These are phyloP conservation scores for Pteropus rufus DNA, from an alignment of 2,797 vertebrate species.

Conservation along the genomic window DNA sequence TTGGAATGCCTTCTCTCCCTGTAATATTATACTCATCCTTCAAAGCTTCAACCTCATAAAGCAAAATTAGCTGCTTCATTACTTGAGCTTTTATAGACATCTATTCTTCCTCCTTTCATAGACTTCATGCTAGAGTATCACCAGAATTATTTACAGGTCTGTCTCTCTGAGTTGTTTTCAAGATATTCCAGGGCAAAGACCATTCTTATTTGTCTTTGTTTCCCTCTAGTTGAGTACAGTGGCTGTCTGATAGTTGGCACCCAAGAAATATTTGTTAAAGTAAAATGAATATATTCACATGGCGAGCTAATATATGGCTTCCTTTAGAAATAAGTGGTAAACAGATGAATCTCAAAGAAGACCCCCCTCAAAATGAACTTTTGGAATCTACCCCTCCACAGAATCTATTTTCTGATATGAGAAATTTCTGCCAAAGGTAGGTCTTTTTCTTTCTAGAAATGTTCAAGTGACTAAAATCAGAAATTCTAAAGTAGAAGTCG, in stretches of 20 bases:
- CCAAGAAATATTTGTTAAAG: constrained; percentile 54
- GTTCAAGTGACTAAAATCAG: constrained; percentile 25
- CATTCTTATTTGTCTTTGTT: constrained; percentile 44
- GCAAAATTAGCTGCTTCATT: constrained; percentile 10
- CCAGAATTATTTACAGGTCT: neutral
- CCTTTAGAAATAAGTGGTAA: constrained; percentile 54
- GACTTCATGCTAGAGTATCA: neutral
- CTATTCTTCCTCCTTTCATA: neutral
- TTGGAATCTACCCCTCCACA: neutral
- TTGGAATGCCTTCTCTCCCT: neutral
- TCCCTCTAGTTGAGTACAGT: neutral
- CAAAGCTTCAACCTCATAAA: constrained; percentile 24
- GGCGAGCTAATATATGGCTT: neutral
- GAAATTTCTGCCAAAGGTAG: constrained; percentile 23
- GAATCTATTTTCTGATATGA: constrained; percentile 1
- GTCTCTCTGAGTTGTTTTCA: constrained; percentile 15
- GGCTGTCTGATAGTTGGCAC: neutral
- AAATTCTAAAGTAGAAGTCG: neutral
- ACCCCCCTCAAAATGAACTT: neutral
- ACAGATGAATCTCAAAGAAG: constrained; percentile 36
- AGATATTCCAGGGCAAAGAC: neutral
- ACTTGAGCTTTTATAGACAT: neutral
- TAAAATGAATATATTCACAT: constrained; percentile 47
- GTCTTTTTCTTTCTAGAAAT: neutral
- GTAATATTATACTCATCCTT: constrained; percentile 39